Base-by-base conservation (phyloP, 2,113 vertebrate genomes). In the Fulmarus glacialis region DNA sequence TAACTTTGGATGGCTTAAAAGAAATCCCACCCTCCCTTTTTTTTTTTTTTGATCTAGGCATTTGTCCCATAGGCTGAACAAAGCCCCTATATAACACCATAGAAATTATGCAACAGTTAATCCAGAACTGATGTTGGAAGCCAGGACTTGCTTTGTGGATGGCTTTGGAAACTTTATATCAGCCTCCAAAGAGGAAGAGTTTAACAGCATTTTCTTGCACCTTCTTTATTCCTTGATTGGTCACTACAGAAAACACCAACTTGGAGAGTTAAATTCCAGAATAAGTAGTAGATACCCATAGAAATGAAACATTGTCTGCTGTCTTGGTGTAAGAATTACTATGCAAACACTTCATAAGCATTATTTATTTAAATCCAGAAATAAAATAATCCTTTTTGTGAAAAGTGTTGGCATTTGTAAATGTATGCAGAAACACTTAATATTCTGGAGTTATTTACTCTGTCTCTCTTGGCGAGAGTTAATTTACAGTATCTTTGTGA, bases 31-130 rank as follows among this genome's bases (percentile, higher is more conserved):
- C 6, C 4, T 11, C 13, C 5, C 2, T 11, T 17, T 15, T 24
- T 40, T 15, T 26, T 38, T 29, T 58, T 34, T 53, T 81, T 11
- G 0, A 50, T 50, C 4, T 27, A 53, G 8, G 5, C 2, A 9
- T 67, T 83, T 58, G 2, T 74, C 12, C 11, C 12, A 2, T 4
- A 40, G 32, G 15, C n/a, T 92, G 34, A 3, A 5, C 8, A 59
- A 89, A 59, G 1, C 1, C 6, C 5, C 17, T 56, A 3, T 60
- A 10, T 29, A 48, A 47, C 30, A n/a, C 4, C 6, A 15, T 1
- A 63, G 26, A 71, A 71, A 63, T 79, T 32, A 52, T 3, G 11
- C 5, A n/a, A 27, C 3, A 8, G 3, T 71, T 78, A 67, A 63
- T 75, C 3, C 36, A 48, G 30, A 91, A 68, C 3, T 68, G 42